Conservation (phyloP, 2,797 vertebrate genomes). For the Tarsius wallacei region DNA sequence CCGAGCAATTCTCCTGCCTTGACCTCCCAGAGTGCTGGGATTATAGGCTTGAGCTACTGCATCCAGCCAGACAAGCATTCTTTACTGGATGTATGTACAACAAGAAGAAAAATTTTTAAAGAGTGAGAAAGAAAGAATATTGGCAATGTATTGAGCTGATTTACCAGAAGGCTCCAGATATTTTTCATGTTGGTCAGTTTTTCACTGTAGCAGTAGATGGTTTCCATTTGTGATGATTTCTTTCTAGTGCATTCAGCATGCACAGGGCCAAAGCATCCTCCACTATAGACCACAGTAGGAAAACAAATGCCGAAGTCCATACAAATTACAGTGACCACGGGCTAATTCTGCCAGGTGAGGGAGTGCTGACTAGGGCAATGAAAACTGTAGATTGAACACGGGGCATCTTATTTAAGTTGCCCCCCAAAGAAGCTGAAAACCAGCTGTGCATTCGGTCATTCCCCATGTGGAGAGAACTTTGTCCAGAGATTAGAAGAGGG, state of each 20-base stretch:
- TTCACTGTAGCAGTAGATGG: not conserved
- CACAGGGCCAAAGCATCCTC: not conserved
- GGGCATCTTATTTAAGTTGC: too few relatives aligned
- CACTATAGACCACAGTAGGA: not conserved
- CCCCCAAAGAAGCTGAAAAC: not conserved
- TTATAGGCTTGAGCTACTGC: too few relatives aligned
- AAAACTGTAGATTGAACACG: fast-evolving
- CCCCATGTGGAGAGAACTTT: not conserved
- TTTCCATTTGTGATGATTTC: not conserved
- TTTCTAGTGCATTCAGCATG: not conserved
- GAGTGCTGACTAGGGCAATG: too few relatives aligned
- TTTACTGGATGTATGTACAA: not conserved
- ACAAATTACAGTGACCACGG: not conserved
- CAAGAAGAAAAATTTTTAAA: not conserved
- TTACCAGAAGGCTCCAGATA: too few relatives aligned
- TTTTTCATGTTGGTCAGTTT: fast-evolving
- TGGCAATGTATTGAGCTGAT: too few relatives aligned
- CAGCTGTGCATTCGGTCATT: not conserved
- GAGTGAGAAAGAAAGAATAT: too few relatives aligned
- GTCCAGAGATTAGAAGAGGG: not conserved
- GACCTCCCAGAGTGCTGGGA: too few relatives aligned
- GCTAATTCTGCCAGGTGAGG: not conserved
- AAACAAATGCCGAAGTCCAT: not conserved
- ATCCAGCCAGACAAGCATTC: too few relatives aligned
- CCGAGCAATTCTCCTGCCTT: too few relatives aligned